Conservation (phyloP, 2,113 vertebrate species). For the Malaclemys terrapin region DNA sequence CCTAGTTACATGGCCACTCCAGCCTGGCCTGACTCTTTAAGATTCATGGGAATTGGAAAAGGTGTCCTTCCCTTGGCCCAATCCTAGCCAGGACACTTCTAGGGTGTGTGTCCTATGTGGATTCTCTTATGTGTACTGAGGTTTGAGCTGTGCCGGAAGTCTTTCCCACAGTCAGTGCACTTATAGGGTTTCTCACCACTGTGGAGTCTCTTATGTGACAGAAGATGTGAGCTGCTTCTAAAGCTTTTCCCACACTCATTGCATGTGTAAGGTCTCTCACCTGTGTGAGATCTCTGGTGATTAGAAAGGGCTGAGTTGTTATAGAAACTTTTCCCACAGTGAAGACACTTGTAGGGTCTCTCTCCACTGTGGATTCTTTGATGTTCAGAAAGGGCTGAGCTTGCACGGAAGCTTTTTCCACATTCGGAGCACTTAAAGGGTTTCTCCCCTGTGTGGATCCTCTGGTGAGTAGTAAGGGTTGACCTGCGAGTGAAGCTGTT, state of each 20-base stretch:
- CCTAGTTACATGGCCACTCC: neutral
- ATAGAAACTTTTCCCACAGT: neutral
- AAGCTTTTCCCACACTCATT: neutral
- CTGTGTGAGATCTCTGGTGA: neutral
- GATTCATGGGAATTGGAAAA: neutral
- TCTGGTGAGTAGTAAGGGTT: neutral
- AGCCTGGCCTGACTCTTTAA: neutral
- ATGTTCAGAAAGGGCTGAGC: neutral
- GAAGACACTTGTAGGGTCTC: neutral
- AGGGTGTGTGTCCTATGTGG: conserved; percentile 7
- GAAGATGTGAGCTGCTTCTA: neutral
- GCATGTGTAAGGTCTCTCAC: neutral
- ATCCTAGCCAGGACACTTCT: neutral
- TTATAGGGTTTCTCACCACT: neutral
- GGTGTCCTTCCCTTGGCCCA: neutral
- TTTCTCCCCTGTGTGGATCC: neutral
- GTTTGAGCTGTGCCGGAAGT: neutral
- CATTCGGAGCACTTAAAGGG: neutral
- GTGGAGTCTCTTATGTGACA: neutral
- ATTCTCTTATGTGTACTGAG: neutral
- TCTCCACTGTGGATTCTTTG: neutral
- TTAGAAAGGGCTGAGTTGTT: neutral
- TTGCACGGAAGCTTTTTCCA: neutral
- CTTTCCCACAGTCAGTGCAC: neutral
- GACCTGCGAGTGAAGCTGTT: neutral